Conservation (phyloP, 2,113 vertebrate genomes). For the Lophochroa leadbeateri region DNA sequence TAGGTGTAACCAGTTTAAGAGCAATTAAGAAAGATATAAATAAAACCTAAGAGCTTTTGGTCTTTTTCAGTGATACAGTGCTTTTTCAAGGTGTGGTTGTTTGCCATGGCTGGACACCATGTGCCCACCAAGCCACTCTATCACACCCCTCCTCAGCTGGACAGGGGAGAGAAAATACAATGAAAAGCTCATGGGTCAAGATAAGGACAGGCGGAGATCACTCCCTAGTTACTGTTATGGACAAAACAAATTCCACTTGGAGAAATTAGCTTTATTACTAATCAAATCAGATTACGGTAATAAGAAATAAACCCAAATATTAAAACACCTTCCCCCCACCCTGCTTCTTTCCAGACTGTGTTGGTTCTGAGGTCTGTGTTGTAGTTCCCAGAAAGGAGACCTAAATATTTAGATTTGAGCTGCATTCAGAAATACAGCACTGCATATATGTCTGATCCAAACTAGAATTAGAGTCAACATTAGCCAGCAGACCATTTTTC, state of each 20-base stretch:
- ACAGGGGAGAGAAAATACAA: background rate
- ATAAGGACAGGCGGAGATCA: background rate
- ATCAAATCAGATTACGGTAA: background rate
- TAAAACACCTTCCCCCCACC: background rate
- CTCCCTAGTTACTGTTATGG: background rate
- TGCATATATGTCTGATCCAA: background rate
- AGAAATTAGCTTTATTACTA: background rate
- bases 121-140: background rate
- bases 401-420: background rate
- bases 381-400: background rate
- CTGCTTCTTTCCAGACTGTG: background rate
- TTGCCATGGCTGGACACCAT: background rate
- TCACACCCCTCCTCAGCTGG: background rate
- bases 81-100: background rate
- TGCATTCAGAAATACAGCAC: background rate
- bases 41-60: background rate
- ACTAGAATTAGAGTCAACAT: background rate
- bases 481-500: background rate
- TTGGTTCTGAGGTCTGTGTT: background rate
- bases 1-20: background rate
- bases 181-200: background rate
- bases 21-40: background rate
- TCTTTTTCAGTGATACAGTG: background rate
- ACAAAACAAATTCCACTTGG: background rate
- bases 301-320: background rate